Evolutionary conservation across 92 coral and sea anemone species (phyloP).

Genomic region (Siderastrea siderea): DNA sequence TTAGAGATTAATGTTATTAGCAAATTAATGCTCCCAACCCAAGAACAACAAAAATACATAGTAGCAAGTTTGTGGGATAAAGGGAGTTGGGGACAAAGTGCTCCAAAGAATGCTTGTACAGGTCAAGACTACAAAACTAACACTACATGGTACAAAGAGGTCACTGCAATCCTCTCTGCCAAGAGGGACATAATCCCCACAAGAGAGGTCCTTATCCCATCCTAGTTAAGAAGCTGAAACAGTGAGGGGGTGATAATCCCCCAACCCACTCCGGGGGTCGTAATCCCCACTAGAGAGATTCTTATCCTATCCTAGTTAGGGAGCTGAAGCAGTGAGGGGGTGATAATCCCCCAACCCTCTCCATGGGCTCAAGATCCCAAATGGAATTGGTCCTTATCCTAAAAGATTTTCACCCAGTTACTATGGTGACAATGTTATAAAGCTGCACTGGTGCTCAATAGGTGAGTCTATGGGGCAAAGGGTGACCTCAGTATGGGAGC

Average conservation of each 20-base stretch:
- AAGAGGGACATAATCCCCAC: neutral
- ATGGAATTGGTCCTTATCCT: neutral
- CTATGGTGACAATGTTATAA: constrained; percentile 5
- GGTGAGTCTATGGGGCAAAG: neutral
- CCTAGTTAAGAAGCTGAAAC: neutral
- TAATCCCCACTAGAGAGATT: neutral
- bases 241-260: neutral
- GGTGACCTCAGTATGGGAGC: neutral
- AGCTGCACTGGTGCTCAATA: neutral
- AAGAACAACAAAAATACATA: neutral
- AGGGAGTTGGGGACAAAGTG: constrained; percentile 5
- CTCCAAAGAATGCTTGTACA: neutral
- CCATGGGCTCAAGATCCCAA: neutral
- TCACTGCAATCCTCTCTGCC: neutral
- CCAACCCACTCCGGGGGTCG: constrained; percentile 1
- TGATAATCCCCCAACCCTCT: neutral
- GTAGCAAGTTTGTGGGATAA: neutral
- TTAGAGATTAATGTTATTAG: too few relatives aligned
- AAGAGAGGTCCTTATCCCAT: neutral
- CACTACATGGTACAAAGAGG: too few relatives aligned
- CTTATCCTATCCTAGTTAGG: constrained; percentile 4
- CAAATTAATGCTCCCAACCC: too few relatives aligned
- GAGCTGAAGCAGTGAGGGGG: neutral
- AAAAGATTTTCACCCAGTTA: constrained; percentile 5
- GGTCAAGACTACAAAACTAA: neutral